Conservation (phyloP, 1,140 invertebrate genomes). For the Monochamus saltuarius region DNA sequence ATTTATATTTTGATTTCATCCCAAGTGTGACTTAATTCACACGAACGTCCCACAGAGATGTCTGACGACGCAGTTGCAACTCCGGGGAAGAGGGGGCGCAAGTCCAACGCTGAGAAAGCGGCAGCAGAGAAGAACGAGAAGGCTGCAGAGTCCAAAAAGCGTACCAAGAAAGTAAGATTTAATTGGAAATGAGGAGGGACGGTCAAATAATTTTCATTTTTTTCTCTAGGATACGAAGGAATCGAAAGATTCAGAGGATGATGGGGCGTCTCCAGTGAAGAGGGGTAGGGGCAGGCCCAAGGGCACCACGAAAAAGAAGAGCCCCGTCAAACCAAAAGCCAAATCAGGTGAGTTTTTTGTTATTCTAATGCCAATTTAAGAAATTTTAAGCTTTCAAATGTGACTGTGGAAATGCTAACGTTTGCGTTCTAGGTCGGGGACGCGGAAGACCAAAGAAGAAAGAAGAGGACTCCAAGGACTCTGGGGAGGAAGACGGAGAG, state of each 20-base stretch:
- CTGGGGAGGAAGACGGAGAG: slow-evolving; percentile 38
- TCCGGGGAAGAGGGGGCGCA: slow-evolving; percentile 41
- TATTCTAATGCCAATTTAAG: too few species aligned
- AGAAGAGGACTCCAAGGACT: slow-evolving; percentile 39
- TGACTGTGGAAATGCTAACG: too few species aligned
- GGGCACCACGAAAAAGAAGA: slow-evolving; percentile 46
- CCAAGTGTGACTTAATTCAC: too few species aligned
- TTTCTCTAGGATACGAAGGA: slow-evolving; percentile 30
- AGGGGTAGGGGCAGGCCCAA: slow-evolving; percentile 45
- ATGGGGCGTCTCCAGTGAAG: slow-evolving; percentile 38
- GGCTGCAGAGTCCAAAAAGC: slow-evolving; percentile 37
- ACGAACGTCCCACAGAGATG: slow-evolving; percentile 26
- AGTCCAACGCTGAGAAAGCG: slow-evolving; percentile 32
- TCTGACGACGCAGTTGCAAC: slow-evolving; percentile 39
- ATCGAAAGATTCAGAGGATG: slow-evolving; percentile 32
- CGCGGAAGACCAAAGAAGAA: slow-evolving; percentile 43
- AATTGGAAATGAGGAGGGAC: too few species aligned
- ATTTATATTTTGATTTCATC: too few species aligned
- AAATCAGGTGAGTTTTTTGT: slow-evolving; percentile 22
- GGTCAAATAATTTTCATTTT: not conserved
- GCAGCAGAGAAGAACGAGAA: slow-evolving; percentile 31
- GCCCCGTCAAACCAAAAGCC: slow-evolving; percentile 34
- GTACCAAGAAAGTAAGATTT: slow-evolving; percentile 34
- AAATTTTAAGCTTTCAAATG: too few species aligned
- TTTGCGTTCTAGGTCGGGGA: slow-evolving; percentile 28